Base-by-base conservation (phyloP, 1,140 invertebrate species). In the Ips typographus region DNA sequence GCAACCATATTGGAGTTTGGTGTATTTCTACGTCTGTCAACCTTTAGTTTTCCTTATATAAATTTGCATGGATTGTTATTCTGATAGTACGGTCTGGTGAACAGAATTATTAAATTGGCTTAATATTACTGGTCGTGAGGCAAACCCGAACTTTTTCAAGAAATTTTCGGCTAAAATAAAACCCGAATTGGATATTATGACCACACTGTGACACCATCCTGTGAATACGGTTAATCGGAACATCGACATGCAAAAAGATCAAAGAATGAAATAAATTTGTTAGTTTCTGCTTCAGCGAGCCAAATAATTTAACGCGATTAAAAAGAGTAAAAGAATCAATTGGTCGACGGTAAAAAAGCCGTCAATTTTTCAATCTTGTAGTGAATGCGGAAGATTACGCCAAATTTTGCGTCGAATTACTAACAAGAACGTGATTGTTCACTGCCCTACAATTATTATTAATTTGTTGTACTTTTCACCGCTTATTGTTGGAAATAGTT, bases 291-390 rank as follows among this genome's bases (percentile, higher is more conserved):
- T 49, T 8, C 22, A 56, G 22, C 53, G 38, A 56, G n/a, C 53
- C 7, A 38, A 36, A 36, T 39, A 56, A 56, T 56, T 56, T 39
- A 38, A 7, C 53, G 38, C 37, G 53, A 38, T 56, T 36, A 56
- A 56, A 7, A 37, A 56, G 38, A 56, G 4, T 56, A 56, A 56
- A 56, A 56, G 53, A 56, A 38, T 37, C 37, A 36, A 56, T 49
- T 49, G 22, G 47, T 49, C 7, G 7, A 22, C 22, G 47, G 47
- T 49, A 22, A 22, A 22, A 22, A 22, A 22, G 22, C 22, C 22
- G 22, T 22, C 22, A 22, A 22, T 22, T 22, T 22, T 22, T 22
- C 22, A 22, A 22, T 22, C 22, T 22, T 22, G 22, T 22, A 22
- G 22, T 22, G 22, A 22, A 22, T 22, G 22, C 22, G 22, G 22